Base-by-base conservation (phyloP, 2,113 vertebrate genomes). In the Dromaius novaehollandiae region DNA sequence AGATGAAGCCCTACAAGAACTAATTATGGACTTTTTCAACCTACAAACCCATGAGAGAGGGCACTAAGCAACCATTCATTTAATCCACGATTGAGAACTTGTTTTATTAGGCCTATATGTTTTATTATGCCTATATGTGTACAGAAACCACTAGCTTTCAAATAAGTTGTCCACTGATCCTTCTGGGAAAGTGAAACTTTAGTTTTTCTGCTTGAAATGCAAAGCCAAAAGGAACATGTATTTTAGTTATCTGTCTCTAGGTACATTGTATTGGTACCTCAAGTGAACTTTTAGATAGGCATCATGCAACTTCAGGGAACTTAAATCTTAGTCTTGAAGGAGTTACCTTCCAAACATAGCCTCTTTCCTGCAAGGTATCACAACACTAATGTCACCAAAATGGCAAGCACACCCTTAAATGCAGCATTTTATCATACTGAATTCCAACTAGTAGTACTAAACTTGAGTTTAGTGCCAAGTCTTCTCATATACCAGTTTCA, bases 241-340 rank as follows among this genome's bases (percentile, higher is more conserved):
- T 42, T 71, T 24, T 2, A 91, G n/a, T 11, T 79, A 21, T 69
- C 46, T 34, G 42, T 16, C 44, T 18, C 26, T 50, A 76, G 84
- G 46, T 44, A 89, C 19, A 5, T 2, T 66, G 56, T 2, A 25
- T 7, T 19, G 44, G 53, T 1, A 53, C 12, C 42, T 16, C 19
- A 6, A 20, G 32, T 32, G n/a, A 77, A 36, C 0, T 0, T 30
- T 34, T 44, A 8, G 1, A 44, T 70, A 68, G 1, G 19, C 26
- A 16, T 14, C n/a, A 3, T 44, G 36, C 42, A 7, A 58, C 3
- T 3, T 1, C 42, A 66, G 26, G 46, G 58, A 63, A 36, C 22
- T 61, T 10, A 0, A 34, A 10, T 16, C 38, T 55, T 6, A 3
- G 36, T 40, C 76, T 22, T 58, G 13, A 55, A 75, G 28, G 15